Evolutionary conservation across 2,888 invertebrate genomes (phyloP).

Genomic region (Eurytoma californica): DNA sequence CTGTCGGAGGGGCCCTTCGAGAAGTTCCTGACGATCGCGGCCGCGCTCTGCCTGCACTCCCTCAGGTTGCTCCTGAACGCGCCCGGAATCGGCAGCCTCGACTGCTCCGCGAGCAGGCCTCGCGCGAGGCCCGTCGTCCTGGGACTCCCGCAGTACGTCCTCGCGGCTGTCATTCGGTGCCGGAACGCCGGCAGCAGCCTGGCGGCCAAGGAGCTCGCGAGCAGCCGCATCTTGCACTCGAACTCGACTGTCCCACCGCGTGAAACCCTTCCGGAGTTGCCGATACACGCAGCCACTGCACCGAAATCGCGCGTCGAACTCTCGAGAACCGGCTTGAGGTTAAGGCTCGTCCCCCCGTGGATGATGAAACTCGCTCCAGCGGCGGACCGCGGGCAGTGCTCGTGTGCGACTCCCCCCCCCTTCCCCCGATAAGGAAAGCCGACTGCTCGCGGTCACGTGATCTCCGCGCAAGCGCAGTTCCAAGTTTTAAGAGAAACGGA

Average conservation of each 20-base stretch:
- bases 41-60: conserved; percentile 55
- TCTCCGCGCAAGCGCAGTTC: neutral
- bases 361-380: conserved; percentile 35
- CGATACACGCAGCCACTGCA: neutral
- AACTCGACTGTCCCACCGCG: conserved; percentile 1
- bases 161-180: conserved; percentile 60
- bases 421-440: neutral
- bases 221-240: conserved; percentile 59
- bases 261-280: neutral
- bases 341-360: conserved; percentile 10
- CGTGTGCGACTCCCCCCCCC: neutral
- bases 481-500: no score
- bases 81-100: conserved; percentile 28
- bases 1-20: conserved; percentile 62
- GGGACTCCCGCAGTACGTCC: conserved; percentile 60
- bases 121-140: conserved; percentile 27
- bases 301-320: conserved; percentile 36
- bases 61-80: conserved; percentile 50
- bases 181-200: conserved; percentile 66
- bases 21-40: conserved; percentile 60
- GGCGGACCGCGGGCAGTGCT: neutral
- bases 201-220: conserved; percentile 61
- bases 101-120: conserved; percentile 9
- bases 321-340: conserved; percentile 48
- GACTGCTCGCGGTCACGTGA: neutral